Conservation (phyloP, 2,113 vertebrate species). For the Illadopsis cleaveri region DNA sequence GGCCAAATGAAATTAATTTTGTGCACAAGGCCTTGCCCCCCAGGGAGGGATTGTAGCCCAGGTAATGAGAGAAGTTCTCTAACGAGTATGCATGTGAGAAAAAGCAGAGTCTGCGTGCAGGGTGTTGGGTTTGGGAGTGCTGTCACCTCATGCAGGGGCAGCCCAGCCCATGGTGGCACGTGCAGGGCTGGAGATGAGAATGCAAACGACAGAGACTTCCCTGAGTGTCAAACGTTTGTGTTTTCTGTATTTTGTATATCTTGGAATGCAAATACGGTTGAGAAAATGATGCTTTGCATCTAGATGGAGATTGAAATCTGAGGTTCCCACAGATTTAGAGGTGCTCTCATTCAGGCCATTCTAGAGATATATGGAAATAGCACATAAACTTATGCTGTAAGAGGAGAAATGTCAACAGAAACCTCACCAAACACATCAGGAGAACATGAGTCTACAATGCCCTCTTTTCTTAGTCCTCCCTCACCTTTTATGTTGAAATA, state of each 20-base stretch:
- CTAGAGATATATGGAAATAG: neutral
- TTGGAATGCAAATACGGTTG: neutral
- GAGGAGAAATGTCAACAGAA: neutral
- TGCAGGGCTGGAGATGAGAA: neutral
- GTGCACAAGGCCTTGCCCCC: neutral
- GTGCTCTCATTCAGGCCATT: neutral
- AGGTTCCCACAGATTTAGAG: conserved; percentile 24
- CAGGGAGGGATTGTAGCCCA: conserved; percentile 12
- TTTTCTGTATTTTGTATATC: neutral
- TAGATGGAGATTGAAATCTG: neutral
- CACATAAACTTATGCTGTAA: neutral
- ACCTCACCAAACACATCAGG: neutral
- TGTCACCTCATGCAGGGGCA: neutral
- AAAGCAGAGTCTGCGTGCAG: neutral
- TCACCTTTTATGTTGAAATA: neutral
- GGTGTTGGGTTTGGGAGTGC: neutral
- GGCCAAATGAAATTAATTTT: conserved; percentile 28
- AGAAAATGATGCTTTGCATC: neutral
- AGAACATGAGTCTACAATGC: neutral
- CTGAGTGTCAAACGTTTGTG: neutral
- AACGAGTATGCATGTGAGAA: neutral
- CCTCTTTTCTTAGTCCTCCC: neutral
- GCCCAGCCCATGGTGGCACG: neutral
- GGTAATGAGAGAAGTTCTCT: neutral
- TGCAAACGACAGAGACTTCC: neutral